Base-by-base conservation (phyloP, 53 echinoderm and acorn worm genomes). In the Echinarachnius parma region DNA sequence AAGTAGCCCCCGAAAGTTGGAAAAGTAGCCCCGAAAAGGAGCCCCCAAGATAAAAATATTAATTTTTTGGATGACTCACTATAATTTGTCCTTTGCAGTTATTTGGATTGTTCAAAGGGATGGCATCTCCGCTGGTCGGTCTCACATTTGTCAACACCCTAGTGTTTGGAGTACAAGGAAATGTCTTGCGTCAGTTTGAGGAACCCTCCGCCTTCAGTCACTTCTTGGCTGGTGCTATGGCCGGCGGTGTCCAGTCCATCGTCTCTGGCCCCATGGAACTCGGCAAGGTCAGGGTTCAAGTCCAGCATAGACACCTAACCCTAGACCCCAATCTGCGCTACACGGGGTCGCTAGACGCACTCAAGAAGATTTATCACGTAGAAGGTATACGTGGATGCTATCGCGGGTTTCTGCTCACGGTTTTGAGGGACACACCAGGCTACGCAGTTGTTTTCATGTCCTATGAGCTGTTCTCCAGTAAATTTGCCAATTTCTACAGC, bases 211-310 rank as follows among this genome's bases (percentile, higher is more conserved):
- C 86, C 21, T 83, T 81, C 48, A 92, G 88, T 37, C 87, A 92
- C 34, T 86, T 92, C 31, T 49, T 85, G 3, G 79, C 91, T 21
- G 98, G 98, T 4, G 83, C 74, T 3, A 52, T 82, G 14, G 88
- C 98, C 13, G 98, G 98, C 14, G 80, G 75, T 31, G 66, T 98
- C 21, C 98, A 98, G 72, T 80, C 85, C 37, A 69, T 88, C 36
- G 67, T 98, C n/a, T 77, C 82, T 9, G 88, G 91, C 9, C 98
- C 98, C 5, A 98, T 98, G 98, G 98, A 98, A 53, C 90, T 98
- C 11, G 98, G 85, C 48, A 98, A 98, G 64, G 92, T 77, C 31
- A 60, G 88, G 23, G 82, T 98, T 65, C 98, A 98, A 46, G 82
- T 92, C 64, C 58, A 77, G 29, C 34, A 34, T 21, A 34, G 34